Evolutionary conservation across 2,113 vertebrate species (phyloP), one percentile per base, ranked within the genome.

Genomic region (Alethe castanea): DNA sequence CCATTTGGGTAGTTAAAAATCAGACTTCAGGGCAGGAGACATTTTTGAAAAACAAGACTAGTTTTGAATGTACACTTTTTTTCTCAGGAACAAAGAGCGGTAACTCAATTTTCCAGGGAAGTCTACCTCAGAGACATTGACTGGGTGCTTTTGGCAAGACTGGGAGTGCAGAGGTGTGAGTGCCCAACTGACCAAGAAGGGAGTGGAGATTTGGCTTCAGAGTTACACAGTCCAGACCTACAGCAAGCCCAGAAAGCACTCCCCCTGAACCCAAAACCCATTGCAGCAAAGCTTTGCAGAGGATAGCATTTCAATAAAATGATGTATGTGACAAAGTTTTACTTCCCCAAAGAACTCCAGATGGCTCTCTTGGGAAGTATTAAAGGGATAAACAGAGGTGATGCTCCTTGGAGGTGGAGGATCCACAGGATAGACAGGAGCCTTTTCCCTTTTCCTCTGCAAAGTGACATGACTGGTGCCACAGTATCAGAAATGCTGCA

Each of bases 401-500:
- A 81, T 0, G 1, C 42, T 81, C 71, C 86, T 31, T 28, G 64
- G 80, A 90, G 86, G 64, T 90, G 88, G n/a, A 83, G 94, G 88
- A 94, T 83, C 47, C 80, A 22, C 47, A 12, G 87, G 78, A 64
- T 61, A 85, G 90, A 87, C 1, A 76, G 88, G 26, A 90, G 47
- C 22, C 52, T 83, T 86, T 92, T 57, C 79, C 50, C 42, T 88
- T 76, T 83, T 42, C 45, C 61, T 70, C 67, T 44, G 4, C 50
- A 11, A 36, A 73, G 91, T 38, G 85, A 93, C 33, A 22, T 47
- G 85, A 40, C 81, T 94, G 91, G 93, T 95, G 95, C 93, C 91
- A 87, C 94, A 84, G 76, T 96, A 96, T 92, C 90, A 94, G 90
- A 81, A 90, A 74, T 6, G 80, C 88, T 88, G 71, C 93, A 86